Conservation (phyloP, 2,797 vertebrate species). For the Lagorchestes hirsutus region DNA sequence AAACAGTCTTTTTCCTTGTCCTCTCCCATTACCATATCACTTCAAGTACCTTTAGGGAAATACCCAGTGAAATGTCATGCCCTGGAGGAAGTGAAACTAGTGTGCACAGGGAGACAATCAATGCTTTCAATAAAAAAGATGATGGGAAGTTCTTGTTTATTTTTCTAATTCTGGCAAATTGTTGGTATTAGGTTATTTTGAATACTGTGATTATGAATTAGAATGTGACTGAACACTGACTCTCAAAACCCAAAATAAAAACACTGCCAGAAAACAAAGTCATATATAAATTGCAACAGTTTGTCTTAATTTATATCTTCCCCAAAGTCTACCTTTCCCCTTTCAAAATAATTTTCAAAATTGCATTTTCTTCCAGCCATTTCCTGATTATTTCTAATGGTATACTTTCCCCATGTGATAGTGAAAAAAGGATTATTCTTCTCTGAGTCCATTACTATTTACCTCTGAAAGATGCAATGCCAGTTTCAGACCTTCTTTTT, state of each 20-base stretch:
- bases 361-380: conserved; percentile 49
- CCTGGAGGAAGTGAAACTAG: conserved; percentile 28
- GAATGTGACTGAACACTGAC: conserved; percentile 5
- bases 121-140: background rate
- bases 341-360: conserved; percentile 59
- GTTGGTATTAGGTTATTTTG: conserved; percentile 20
- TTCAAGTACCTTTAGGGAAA: conserved; percentile 2
- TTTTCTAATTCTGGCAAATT: conserved; percentile 38
- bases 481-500: conserved; percentile 93
- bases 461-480: conserved; percentile 97
- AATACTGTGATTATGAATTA: conserved; percentile 1
- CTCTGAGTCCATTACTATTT: conserved; percentile 68
- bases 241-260: conserved; percentile 24
- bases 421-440: background rate
- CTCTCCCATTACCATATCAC: background rate
- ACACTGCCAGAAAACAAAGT: conserved; percentile 15
- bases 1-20: conserved; percentile 22
- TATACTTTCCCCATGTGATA: conserved; percentile 15
- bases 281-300: conserved; percentile 42
- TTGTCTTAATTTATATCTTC: conserved; percentile 54
- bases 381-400: conserved; percentile 46
- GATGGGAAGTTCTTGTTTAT: conserved; percentile 20
- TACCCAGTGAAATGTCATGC: background rate
- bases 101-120: background rate
- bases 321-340: conserved; percentile 15